These are phyloP conservation scores for Dicrurus megarhynchus DNA, from an alignment of 2,113 vertebrate genomes.

Conservation along the genomic window DNA sequence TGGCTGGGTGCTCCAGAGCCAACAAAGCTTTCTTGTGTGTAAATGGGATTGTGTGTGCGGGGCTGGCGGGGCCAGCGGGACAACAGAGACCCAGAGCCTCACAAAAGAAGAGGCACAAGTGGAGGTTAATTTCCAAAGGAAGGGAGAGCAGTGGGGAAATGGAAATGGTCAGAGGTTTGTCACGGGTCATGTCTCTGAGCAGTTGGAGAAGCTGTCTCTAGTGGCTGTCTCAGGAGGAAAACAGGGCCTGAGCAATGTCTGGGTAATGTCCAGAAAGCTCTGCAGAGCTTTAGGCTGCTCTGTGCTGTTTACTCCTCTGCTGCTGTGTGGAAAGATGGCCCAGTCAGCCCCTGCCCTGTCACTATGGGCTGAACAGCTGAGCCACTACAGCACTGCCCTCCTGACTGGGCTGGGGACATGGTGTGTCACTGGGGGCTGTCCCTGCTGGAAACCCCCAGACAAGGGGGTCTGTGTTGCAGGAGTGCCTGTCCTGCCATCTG, in stretches of 20 bases:
- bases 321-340: neutral
- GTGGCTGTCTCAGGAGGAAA: neutral
- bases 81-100: neutral
- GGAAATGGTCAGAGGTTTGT: neutral
- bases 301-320: neutral
- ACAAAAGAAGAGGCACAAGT: neutral
- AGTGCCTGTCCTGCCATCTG: neutral
- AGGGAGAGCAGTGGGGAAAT: neutral
- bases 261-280: neutral
- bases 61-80: neutral
- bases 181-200: neutral
- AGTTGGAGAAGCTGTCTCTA: neutral
- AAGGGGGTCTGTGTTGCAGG: neutral
- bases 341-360: neutral
- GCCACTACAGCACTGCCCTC: neutral
- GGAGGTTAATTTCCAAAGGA: neutral
- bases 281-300: neutral
- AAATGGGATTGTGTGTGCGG: neutral
- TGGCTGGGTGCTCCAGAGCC: slow-evolving; percentile 34
- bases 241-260: neutral
- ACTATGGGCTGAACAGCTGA: neutral
- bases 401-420: neutral
- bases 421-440: neutral
- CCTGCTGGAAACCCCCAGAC: neutral
- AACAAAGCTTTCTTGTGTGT: slow-evolving; percentile 62